Conservation (phyloP, 2,797 vertebrate species). For the Meriones psammophilus region DNA sequence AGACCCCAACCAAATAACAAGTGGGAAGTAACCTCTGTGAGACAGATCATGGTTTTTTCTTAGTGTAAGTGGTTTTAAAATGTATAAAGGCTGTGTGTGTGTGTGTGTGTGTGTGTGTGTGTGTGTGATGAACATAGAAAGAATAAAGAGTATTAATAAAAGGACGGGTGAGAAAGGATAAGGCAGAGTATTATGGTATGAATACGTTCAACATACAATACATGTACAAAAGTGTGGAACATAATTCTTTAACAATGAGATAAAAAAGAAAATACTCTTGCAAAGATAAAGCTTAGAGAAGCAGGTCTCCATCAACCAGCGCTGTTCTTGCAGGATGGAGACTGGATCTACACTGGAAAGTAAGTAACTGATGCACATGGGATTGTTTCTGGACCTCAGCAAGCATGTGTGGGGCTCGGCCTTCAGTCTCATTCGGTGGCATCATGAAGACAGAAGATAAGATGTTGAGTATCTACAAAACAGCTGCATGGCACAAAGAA, state of each 20-base stretch:
- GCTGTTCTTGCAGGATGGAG: not conserved
- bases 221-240: not conserved
- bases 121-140: not conserved
- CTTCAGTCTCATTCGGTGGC: not conserved
- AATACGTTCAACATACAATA: not conserved
- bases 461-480: not conserved
- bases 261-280: constrained; percentile 6
- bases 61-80: not conserved
- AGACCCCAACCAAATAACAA: not conserved
- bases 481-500: not conserved
- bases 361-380: not conserved
- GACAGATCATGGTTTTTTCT: not conserved
- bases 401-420: not conserved
- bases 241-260: not conserved
- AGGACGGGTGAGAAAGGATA: not conserved
- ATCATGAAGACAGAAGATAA: not conserved
- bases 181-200: not conserved
- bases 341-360: not conserved
- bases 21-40: not conserved
- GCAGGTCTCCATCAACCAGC: not conserved
- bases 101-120: not conserved
- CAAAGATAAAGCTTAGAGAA: not conserved
- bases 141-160: not conserved
- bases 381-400: not conserved
- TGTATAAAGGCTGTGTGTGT: not conserved